Percentiles rank a stretch among this genome's conserved stretches.
phyloP scores from a whole-genome alignment of 2,888 invertebrate genomes.

The Melinopterus prodromus region DNA sequence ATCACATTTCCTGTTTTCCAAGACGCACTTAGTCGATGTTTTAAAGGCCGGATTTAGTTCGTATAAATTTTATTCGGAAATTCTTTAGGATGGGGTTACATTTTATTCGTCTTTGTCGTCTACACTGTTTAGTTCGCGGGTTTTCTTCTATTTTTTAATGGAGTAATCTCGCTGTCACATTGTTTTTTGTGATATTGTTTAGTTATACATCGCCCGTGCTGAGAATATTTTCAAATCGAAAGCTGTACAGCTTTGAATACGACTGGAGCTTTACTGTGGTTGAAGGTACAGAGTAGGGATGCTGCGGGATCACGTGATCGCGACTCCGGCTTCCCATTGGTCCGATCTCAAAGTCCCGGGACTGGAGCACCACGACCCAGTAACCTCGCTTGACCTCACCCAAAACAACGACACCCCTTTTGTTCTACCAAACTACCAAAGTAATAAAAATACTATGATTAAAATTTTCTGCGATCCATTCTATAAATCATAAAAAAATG shows the following conservation, averaged over 20 bases:
- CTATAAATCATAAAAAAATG: no score
- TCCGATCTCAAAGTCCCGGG: slow-evolving; percentile 56
- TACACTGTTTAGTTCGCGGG: background rate
- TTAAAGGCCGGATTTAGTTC: slow-evolving; percentile 39
- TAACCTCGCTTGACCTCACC: slow-evolving; percentile 60
- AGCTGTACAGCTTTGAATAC: slow-evolving; percentile 12
- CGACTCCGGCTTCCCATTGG: slow-evolving; percentile 54
- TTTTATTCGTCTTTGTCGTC: background rate
- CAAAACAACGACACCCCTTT: slow-evolving; percentile 30
- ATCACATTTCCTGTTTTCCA: slow-evolving; percentile 34
- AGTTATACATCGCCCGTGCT: background rate
- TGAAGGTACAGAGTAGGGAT: slow-evolving; percentile 52
- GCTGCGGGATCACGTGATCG: slow-evolving; percentile 58
- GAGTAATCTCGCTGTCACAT: slow-evolving; percentile 6
- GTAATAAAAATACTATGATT: no score
- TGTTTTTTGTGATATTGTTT: background rate
- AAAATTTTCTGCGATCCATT: no score
- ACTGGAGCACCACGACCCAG: slow-evolving; percentile 57
- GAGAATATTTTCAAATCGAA: background rate
- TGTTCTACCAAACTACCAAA: background rate
- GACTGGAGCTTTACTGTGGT: slow-evolving; percentile 20
- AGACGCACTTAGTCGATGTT: slow-evolving; percentile 38
- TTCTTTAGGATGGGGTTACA: slow-evolving; percentile 9
- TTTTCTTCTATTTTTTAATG: background rate
- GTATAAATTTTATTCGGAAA: background rate